Evolutionary conservation across 2,113 vertebrate species (phyloP).

Genomic region (Dicaeum eximium): DNA sequence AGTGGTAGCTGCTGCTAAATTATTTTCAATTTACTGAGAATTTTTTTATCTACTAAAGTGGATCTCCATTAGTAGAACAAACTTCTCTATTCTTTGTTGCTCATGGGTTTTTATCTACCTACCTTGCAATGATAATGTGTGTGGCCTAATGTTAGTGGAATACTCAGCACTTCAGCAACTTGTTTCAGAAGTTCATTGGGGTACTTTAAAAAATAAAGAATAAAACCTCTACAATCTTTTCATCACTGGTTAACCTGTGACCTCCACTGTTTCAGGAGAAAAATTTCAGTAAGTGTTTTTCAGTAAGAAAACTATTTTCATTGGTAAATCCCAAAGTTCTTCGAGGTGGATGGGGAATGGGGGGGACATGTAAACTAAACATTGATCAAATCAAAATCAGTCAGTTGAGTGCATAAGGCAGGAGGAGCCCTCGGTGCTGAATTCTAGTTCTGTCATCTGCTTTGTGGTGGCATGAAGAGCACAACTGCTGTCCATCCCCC

Average conservation of each 20-base stretch:
- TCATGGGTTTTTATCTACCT: neutral
- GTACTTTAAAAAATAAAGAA: neutral
- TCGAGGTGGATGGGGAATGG: neutral
- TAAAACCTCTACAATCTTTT: accelerated
- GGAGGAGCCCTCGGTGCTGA: neutral
- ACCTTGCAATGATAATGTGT: neutral
- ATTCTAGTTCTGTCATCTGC: neutral
- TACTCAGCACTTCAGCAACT: neutral
- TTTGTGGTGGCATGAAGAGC: neutral
- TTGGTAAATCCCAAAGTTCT: neutral
- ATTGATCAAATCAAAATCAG: neutral
- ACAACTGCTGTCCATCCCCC: neutral
- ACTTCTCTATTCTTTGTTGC: neutral
- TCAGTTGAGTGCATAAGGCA: neutral
- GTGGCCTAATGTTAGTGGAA: neutral
- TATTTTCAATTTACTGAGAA: neutral
- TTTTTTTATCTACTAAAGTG: accelerated
- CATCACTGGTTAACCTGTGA: neutral
- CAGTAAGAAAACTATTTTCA: neutral
- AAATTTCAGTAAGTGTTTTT: too few species aligned
- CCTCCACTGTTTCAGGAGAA: neutral
- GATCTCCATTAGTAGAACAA: neutral
- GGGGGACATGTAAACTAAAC: neutral
- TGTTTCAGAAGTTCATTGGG: neutral
- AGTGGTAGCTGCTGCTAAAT: neutral